A percentile compares a stretch with the other conserved stretches of the same genome.
phyloP scores from a whole-genome alignment of 2,888 invertebrate species.

The Liodrosophila aerea region DNA sequence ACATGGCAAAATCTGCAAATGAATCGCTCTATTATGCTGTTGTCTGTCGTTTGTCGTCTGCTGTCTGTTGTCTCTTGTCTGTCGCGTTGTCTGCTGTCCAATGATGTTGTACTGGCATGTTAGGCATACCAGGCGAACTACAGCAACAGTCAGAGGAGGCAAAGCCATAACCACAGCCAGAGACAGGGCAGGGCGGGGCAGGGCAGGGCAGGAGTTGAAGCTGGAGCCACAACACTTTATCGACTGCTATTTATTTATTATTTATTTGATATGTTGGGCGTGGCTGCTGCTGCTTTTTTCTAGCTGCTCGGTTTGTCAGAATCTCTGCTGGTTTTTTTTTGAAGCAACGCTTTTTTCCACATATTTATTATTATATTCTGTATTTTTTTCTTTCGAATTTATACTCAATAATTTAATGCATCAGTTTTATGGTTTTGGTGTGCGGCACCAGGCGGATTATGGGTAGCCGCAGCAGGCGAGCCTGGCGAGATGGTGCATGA shows the following conservation, averaged over 20 bases:
- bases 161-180: no score
- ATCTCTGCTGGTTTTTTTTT: slow-evolving; percentile 8
- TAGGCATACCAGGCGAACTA: background rate
- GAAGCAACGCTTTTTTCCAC: slow-evolving; percentile 28
- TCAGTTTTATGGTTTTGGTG: slow-evolving; percentile 58
- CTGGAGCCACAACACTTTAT: slow-evolving; percentile 40
- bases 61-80: no score
- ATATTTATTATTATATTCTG: slow-evolving; percentile 9
- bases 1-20: slow-evolving; percentile 52
- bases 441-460: slow-evolving; percentile 37
- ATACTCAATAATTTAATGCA: slow-evolving; percentile 63
- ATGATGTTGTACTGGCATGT: slow-evolving; percentile 9
- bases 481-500: no score
- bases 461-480: background rate
- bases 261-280: slow-evolving; percentile 58
- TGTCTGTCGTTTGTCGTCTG: slow-evolving; percentile 20
- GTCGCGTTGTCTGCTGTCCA: no score
- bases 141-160: no score
- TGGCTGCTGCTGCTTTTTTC: slow-evolving; percentile 13
- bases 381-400: slow-evolving; percentile 34
- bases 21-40: slow-evolving; percentile 61
- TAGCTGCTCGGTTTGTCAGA: no score
- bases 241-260: slow-evolving; percentile 62
- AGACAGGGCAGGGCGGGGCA: background rate
- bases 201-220: slow-evolving; percentile 1